These are phyloP conservation scores for Magallana angulata DNA, from an alignment of 1,140 invertebrate genomes.

Conservation along the genomic window DNA sequence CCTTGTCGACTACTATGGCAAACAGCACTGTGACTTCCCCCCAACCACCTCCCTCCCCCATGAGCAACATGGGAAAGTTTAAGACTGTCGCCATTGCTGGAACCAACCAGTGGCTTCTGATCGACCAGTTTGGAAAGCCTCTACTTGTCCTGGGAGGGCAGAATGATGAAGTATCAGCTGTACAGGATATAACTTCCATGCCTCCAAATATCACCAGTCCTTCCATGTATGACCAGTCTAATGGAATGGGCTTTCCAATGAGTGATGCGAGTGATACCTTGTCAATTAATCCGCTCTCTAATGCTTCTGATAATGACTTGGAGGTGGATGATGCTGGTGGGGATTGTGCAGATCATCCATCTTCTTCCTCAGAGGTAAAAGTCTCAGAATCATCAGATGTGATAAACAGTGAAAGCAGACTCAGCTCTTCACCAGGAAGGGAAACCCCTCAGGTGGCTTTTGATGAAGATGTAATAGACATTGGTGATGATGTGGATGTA, in stretches of 20 bases:
- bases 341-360: not conserved
- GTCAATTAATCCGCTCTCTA: not conserved
- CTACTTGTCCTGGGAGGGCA: not conserved
- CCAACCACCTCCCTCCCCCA: not conserved
- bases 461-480: not conserved
- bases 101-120: not conserved
- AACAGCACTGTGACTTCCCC: not conserved
- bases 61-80: constrained; percentile 25
- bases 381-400: not conserved
- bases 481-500: not conserved
- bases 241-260: not conserved
- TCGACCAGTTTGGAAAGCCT: constrained; percentile 25
- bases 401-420: not conserved
- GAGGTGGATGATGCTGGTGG: constrained; percentile 23
- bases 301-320: not conserved
- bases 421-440: not conserved
- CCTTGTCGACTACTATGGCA: not conserved
- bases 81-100: constrained; percentile 30
- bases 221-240: not conserved
- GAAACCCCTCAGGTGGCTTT: not conserved
- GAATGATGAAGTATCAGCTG: not conserved
- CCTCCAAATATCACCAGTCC: not conserved
- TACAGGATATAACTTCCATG: not conserved
- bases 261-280: not conserved
- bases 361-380: not conserved